Conservation (phyloP, 2,797 vertebrate species). For the Anableps anableps region DNA sequence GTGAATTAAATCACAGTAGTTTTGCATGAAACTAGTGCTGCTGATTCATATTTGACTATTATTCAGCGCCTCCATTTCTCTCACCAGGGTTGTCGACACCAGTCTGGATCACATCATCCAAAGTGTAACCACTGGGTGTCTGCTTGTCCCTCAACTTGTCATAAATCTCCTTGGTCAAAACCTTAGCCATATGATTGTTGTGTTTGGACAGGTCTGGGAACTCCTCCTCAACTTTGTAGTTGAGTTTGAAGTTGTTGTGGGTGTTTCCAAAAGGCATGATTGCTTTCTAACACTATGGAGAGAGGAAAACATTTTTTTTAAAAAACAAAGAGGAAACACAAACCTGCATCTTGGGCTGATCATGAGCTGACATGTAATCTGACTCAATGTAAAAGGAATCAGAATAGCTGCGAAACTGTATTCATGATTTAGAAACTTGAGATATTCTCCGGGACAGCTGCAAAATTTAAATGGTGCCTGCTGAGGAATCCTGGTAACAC, state of each 20-base stretch:
- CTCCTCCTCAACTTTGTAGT: slow-evolving; percentile 88
- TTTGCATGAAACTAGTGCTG: not conserved
- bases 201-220: slow-evolving; percentile 89
- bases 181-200: slow-evolving; percentile 98
- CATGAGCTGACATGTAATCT: not conserved
- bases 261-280: slow-evolving; percentile 95
- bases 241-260: slow-evolving; percentile 95
- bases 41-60: not conserved
- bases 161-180: slow-evolving; percentile 86
- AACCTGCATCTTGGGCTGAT: not conserved
- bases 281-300: slow-evolving; percentile 78
- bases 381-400: not conserved
- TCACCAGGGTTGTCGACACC: slow-evolving; percentile 94
- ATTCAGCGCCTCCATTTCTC: slow-evolving; percentile 10
- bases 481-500: slow-evolving; percentile 65
- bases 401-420: not conserved
- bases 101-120: slow-evolving; percentile 93
- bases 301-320: not conserved
- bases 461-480: slow-evolving; percentile 32
- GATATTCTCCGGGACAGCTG: slow-evolving; percentile 61
- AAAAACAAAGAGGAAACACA: not conserved
- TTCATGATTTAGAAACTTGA: slow-evolving; percentile 11
- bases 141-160: slow-evolving; percentile 90
- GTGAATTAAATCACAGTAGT: not conserved
- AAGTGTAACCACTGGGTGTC: slow-evolving; percentile 90